phyloP scores from a whole-genome alignment of 2,113 vertebrate genomes.

The Leuciscus idus region DNA sequence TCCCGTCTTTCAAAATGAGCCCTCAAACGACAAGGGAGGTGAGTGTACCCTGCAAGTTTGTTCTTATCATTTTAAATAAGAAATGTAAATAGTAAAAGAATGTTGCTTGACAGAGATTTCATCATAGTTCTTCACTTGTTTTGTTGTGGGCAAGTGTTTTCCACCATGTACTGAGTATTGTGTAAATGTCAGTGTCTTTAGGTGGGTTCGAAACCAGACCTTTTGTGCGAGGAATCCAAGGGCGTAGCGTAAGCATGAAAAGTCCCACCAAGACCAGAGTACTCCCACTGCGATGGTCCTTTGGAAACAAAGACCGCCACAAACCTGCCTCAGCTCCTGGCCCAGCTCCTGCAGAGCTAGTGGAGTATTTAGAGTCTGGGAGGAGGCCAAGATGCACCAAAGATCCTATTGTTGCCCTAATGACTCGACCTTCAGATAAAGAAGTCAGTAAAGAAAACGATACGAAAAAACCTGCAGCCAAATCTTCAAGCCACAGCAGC shows the following conservation, averaged over 20 bases:
- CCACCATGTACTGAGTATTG: background rate
- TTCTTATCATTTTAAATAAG: background rate
- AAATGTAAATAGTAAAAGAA: background rate
- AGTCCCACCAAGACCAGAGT: slow-evolving; percentile 72
- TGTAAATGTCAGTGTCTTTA: slow-evolving; percentile 49
- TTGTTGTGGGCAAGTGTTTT: background rate
- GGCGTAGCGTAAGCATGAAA: slow-evolving; percentile 83
- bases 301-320: slow-evolving; percentile 75
- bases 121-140: background rate
- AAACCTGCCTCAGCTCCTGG: slow-evolving; percentile 64
- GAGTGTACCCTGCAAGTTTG: slow-evolving; percentile 5
- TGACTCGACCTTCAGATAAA: slow-evolving; percentile 40
- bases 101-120: background rate
- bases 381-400: slow-evolving; percentile 72
- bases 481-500: slow-evolving; percentile 56
- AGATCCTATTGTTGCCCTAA: slow-evolving; percentile 68
- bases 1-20: slow-evolving; percentile 68
- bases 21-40: slow-evolving; percentile 76
- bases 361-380: slow-evolving; percentile 80
- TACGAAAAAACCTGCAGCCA: background rate
- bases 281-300: slow-evolving; percentile 81
- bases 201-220: slow-evolving; percentile 76
- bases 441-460: slow-evolving; percentile 38
- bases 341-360: slow-evolving; percentile 65
- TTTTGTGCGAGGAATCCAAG: slow-evolving; percentile 74